A percentile compares a stretch with the other conserved stretches of the same genome.
These are phyloP conservation scores for Channa maculata DNA, from an alignment of 2,113 vertebrate genomes.

Conservation along the genomic window DNA sequence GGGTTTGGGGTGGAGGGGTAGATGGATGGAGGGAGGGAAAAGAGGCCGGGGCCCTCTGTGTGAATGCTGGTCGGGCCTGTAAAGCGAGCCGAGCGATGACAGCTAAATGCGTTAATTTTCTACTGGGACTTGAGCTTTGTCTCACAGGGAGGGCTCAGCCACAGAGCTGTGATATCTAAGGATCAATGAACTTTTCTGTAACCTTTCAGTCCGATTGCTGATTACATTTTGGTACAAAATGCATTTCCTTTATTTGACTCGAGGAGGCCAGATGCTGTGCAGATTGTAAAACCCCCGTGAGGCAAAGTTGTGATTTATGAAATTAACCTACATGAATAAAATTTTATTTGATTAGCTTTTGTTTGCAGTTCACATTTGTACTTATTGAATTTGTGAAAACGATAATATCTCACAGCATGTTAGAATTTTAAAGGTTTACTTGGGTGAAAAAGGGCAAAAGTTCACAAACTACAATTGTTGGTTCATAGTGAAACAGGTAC, in stretches of 20 bases:
- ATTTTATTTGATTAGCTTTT: too few relatives aligned
- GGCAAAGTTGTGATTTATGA: too few relatives aligned
- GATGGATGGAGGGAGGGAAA: conserved; percentile 78
- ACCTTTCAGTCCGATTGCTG: conserved; percentile 12
- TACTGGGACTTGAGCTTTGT: conserved; percentile 90
- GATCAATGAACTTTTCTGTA: conserved; percentile 19
- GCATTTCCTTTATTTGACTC: neutral
- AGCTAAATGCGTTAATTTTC: conserved; percentile 99
- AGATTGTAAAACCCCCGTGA: too few relatives aligned
- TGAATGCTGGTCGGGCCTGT: conserved; percentile 92
- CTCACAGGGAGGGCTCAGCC: conserved; percentile 85
- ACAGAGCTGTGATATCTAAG: conserved; percentile 86
- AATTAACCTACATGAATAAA: too few relatives aligned
- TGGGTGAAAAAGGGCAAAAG: too few relatives aligned
- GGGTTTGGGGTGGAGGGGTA: conserved; percentile 50
- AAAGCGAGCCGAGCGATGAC: conserved; percentile 98
- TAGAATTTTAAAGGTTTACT: too few relatives aligned
- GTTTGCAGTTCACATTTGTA: too few relatives aligned
- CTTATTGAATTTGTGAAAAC: too few relatives aligned
- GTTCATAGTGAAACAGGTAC: too few relatives aligned
- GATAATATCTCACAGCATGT: too few relatives aligned
- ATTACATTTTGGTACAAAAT: conserved; percentile 5
- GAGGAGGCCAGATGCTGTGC: too few relatives aligned
- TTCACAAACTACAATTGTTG: too few relatives aligned
- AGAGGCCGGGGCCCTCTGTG: conserved; percentile 84